Conservation (phyloP, 1,140 invertebrate species). For the Dendrolimus kikuchii region DNA sequence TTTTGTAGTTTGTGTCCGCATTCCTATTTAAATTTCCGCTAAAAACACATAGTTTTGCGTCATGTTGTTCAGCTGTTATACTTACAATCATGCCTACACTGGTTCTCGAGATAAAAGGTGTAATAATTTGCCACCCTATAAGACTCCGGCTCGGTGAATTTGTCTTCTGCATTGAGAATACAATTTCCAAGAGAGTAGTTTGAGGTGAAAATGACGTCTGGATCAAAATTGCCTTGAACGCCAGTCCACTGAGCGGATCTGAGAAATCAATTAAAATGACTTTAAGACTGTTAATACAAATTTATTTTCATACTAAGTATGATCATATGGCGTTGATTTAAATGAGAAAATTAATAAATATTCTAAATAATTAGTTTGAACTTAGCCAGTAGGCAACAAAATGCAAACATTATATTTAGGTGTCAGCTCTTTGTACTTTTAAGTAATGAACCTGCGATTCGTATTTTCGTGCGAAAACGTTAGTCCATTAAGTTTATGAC, state of each 20-base stretch:
- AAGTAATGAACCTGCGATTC: too few relatives aligned
- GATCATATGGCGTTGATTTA: too few relatives aligned
- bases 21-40: too few relatives aligned
- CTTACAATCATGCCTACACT: constrained; percentile 73
- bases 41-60: too few relatives aligned
- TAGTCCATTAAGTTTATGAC: too few relatives aligned
- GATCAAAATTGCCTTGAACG: constrained; percentile 26
- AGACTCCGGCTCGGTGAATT: constrained; percentile 75
- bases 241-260: constrained; percentile 59
- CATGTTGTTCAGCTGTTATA: constrained; percentile 11
- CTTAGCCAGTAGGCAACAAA: too few relatives aligned
- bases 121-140: constrained; percentile 75
- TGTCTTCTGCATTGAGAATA: constrained; percentile 73
- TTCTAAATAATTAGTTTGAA: too few relatives aligned
- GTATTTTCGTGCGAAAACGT: too few relatives aligned
- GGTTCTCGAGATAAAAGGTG: constrained; percentile 78
- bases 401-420: too few relatives aligned
- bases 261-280: neutral
- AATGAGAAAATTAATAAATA: too few relatives aligned
- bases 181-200: constrained; percentile 67
- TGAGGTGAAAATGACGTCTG: constrained; percentile 24
- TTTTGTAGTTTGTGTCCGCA: too few relatives aligned
- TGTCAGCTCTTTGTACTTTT: too few relatives aligned
- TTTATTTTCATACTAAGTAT: neutral
- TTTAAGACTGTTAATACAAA: neutral